Evolutionary conservation across 2,888 invertebrate genomes (phyloP), one percentile per base, ranked within the genome.

Genomic region (Oxystoma pomonae): DNA sequence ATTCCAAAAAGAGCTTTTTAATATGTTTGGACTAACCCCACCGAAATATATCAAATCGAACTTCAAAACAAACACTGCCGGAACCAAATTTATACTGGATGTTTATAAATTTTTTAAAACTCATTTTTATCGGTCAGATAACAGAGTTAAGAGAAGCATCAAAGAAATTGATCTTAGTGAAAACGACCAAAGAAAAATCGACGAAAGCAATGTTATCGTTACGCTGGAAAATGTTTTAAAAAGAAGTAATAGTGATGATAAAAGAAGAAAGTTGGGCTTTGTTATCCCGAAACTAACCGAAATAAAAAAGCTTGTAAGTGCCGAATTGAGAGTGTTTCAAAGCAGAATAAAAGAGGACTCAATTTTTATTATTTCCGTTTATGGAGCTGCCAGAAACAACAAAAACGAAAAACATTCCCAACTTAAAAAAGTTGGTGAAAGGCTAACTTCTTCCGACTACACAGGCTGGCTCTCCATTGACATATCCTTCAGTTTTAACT

Each of bases 401-500:
- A n/a, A n/a, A n/a, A n/a, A n/a, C n/a, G n/a, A n/a, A n/a, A n/a
- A n/a, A n/a, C 5, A 35, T 12, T 53, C 49, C 3, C 61, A 65
- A 57, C 35, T 65, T 60, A 66, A 64, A 21, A 64, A 64, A 52
- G 53, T 66, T n/a, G 62, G 49, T 5, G 62, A 67, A 59, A 67
- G 62, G 57, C 21, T 62, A 3, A 67, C 61, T n/a, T 52, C 60
- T 57, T 21, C 22, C 20, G 61, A 59, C 16, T 65, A 55, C 20
- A 56, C 60, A 16, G 67, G 67, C 1, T 67, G 67, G 67, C 20
- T 67, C 2, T 65, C 67, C 1, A 60, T 67, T 18, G 67, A 67
- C 20, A 55, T 67, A 16, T 60, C 67, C 2, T 58, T 55, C 16
- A 19, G 58, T 1, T 65, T 64, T 21, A 55, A 55, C 2, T 16